These are phyloP conservation scores for Montipora capitata DNA, from an alignment of 92 coral and sea anemone genomes.

Conservation along the genomic window DNA sequence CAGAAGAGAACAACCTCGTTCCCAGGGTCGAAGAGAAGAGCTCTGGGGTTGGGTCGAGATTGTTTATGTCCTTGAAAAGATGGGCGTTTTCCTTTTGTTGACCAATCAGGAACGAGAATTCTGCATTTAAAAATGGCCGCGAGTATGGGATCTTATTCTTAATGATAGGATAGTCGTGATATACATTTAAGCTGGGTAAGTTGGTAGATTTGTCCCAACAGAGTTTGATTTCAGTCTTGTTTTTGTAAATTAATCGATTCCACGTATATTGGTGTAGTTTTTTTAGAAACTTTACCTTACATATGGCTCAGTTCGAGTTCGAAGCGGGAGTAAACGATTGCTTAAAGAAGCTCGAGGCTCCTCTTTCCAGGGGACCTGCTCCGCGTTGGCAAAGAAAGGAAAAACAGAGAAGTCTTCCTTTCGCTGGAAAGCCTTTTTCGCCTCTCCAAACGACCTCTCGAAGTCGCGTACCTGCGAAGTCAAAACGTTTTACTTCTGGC, in stretches of 20 bases:
- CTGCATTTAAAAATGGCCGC: slow-evolving; percentile 44
- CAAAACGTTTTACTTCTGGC: slow-evolving; percentile 67
- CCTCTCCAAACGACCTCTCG: slow-evolving; percentile 48
- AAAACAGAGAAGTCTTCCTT: slow-evolving; percentile 56
- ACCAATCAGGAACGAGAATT: slow-evolving; percentile 42
- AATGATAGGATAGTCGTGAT: not conserved
- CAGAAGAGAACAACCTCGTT: too few species aligned
- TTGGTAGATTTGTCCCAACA: not conserved
- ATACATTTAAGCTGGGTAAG: slow-evolving; percentile 1
- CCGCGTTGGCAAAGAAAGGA: slow-evolving; percentile 98
- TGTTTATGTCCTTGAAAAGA: too few species aligned
- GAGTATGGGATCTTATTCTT: not conserved
- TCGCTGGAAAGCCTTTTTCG: slow-evolving; percentile 66
- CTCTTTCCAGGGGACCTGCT: slow-evolving; percentile 84
- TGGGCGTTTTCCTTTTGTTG: not conserved
- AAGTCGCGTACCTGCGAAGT: slow-evolving; percentile 32
- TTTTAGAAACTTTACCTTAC: not conserved
- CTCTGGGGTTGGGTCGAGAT: too few species aligned
- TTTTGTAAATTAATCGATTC: not conserved
- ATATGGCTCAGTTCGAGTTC: slow-evolving; percentile 92
- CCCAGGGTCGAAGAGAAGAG: too few species aligned
- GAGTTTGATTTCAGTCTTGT: not conserved
- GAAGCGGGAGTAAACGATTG: slow-evolving; percentile 94
- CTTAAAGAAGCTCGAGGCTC: slow-evolving; percentile 90
- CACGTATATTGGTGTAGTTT: not conserved